Conservation (phyloP, 30 jellyfish, hydroid and myxozoan genomes). For the Nemopilema nomurai region DNA sequence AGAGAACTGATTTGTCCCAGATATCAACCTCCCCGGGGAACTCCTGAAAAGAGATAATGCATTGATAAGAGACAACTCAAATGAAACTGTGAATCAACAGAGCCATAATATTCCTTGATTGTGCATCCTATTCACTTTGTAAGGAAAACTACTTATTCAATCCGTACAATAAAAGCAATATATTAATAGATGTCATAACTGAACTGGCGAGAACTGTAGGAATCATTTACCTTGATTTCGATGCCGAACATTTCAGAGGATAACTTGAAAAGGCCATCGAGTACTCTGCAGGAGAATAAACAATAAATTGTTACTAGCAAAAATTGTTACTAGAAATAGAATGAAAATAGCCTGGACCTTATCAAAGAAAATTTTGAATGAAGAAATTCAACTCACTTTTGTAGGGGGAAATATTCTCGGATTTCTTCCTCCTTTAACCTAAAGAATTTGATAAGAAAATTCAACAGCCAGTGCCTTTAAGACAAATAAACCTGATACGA, state of each 20-base stretch:
- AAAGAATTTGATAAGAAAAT: background rate
- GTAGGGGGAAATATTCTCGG: conserved; percentile 75
- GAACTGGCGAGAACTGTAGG: background rate
- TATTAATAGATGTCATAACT: background rate
- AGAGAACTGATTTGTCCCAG: conserved; percentile 75
- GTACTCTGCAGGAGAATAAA: conserved; percentile 49
- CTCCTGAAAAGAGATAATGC: conserved; percentile 13
- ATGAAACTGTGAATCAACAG: too few relatives aligned
- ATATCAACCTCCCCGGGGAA: conserved; percentile 57
- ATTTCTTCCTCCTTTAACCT: conserved; percentile 81
- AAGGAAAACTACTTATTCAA: too few relatives aligned
- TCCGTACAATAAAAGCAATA: background rate
- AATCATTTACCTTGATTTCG: conserved; percentile 36
- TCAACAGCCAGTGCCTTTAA: too few relatives aligned
- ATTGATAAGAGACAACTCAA: background rate
- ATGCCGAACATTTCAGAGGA: conserved; percentile 73
- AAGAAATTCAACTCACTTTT: conserved; percentile 48
- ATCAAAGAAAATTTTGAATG: background rate
- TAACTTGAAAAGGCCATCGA: conserved; percentile 74
- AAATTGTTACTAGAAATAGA: background rate
- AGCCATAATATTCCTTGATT: too few relatives aligned
- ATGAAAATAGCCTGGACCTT: too few relatives aligned
- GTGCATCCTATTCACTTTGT: too few relatives aligned
- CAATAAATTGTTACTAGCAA: background rate
- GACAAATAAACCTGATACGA: too few relatives aligned